Conservation (phyloP, 2,888 invertebrate species). For the Hypsopygia costalis region DNA sequence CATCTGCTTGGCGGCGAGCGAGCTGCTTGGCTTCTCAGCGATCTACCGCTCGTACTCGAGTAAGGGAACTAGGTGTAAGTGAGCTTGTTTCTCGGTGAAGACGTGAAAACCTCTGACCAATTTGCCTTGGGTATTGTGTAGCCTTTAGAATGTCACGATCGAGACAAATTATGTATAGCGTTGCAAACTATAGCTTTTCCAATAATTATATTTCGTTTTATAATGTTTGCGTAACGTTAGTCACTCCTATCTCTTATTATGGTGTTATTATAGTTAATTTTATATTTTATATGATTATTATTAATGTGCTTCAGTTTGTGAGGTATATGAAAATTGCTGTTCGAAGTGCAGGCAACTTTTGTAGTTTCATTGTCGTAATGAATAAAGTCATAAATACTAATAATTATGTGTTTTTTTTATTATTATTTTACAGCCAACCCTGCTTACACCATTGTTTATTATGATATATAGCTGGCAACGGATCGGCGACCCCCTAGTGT, state of each 20-base stretch:
- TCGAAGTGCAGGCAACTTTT: constrained; percentile 79
- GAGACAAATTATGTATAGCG: constrained; percentile 74
- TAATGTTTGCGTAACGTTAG: constrained; percentile 77
- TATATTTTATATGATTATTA: constrained; percentile 60
- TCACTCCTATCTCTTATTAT: constrained; percentile 58
- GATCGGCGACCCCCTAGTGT: no score
- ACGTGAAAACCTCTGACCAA: constrained; percentile 77
- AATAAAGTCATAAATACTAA: constrained; percentile 79
- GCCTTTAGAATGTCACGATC: constrained; percentile 71
- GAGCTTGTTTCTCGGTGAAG: constrained; percentile 73
- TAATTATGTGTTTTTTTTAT: constrained; percentile 40
- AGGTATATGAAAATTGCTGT: constrained; percentile 69
- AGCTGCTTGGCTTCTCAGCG: constrained; percentile 60
- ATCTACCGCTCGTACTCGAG: constrained; percentile 52
- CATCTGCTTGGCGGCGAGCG: constrained; percentile 46
- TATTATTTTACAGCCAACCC: constrained; percentile 11
- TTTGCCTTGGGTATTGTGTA: constrained; percentile 79
- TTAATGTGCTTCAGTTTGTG: constrained; percentile 77
- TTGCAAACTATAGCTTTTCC: constrained; percentile 67
- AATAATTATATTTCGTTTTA: constrained; percentile 49
- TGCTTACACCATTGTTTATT: no score
- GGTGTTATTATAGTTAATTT: constrained; percentile 65
- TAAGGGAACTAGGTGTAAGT: constrained; percentile 67
- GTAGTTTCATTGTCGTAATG: constrained; percentile 82
- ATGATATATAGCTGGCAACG: no score